Evolutionary conservation across 1,140 invertebrate species (phyloP).

Genomic region (Dinoponera quadriceps): DNA sequence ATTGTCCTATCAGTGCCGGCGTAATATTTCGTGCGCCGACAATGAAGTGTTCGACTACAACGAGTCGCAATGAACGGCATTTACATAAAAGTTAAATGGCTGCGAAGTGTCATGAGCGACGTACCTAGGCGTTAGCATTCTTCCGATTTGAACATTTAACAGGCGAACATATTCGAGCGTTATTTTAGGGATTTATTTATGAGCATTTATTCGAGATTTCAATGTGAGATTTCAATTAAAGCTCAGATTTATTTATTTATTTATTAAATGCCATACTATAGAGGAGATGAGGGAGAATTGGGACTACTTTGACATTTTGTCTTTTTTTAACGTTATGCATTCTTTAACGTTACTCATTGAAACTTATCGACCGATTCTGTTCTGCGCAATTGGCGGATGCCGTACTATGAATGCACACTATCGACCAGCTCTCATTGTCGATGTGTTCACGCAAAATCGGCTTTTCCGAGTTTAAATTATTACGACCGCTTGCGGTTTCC

Average conservation of each 20-base stretch:
- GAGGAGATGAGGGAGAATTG: no score
- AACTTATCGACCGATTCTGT: no score
- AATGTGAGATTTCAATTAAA: no score
- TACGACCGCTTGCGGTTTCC: slow-evolving; percentile 34
- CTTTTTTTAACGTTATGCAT: no score
- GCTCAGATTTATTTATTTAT: no score
- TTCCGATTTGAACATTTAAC: background rate
- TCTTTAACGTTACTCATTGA: no score
- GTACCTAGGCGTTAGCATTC: background rate
- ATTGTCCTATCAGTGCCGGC: slow-evolving; percentile 45
- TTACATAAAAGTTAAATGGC: slow-evolving; percentile 6
- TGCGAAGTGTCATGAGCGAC: background rate
- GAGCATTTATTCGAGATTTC: background rate
- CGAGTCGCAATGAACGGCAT: background rate
- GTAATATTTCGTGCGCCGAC: slow-evolving; percentile 34
- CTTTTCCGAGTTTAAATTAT: slow-evolving; percentile 44
- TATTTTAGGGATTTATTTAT: background rate
- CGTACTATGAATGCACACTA: background rate
- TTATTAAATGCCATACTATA: no score
- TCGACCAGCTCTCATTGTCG: slow-evolving; percentile 46
- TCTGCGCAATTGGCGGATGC: no score
- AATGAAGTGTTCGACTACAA: slow-evolving; percentile 12
- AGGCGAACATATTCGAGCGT: background rate
- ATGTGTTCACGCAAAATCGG: slow-evolving; percentile 18
- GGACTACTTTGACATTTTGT: no score